These are phyloP conservation scores for Drosophila cyrtoloma DNA, from an alignment of 2,888 invertebrate species.

Conservation along the genomic window DNA sequence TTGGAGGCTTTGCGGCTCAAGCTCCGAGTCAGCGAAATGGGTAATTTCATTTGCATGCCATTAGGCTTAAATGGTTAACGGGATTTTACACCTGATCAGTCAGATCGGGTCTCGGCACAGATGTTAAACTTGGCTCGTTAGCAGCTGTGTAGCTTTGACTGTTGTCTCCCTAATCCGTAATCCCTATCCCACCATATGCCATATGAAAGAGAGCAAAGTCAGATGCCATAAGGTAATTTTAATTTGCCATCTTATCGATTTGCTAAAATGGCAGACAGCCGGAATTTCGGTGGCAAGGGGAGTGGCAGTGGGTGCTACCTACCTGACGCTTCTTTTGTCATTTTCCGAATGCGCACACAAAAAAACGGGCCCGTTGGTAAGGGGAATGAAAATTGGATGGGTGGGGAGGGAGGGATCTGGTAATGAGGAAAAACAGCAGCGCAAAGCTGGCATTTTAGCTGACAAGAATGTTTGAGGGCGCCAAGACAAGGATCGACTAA, in stretches of 20 bases:
- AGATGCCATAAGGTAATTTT: slow-evolving; percentile 37
- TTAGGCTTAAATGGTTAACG: slow-evolving; percentile 9
- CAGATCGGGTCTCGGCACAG: slow-evolving; percentile 5
- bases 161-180: background rate
- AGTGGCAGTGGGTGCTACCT: slow-evolving; percentile 1
- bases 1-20: slow-evolving; percentile 4
- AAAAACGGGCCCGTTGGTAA: slow-evolving; percentile 16
- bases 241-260: slow-evolving; percentile 57
- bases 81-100: slow-evolving; percentile 40
- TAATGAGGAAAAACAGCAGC: slow-evolving; percentile 12
- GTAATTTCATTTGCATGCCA: slow-evolving; percentile 23
- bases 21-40: slow-evolving; percentile 1
- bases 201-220: slow-evolving; percentile 6
- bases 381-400: background rate
- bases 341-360: slow-evolving; percentile 35
- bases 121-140: slow-evolving; percentile 1
- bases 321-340: slow-evolving; percentile 33
- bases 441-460: slow-evolving; percentile 6
- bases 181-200: background rate
- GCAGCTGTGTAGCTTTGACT: slow-evolving; percentile 9
- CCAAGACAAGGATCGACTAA: background rate
- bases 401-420: background rate
- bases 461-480: background rate
- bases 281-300: background rate
- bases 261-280: slow-evolving; percentile 14